Conservation (phyloP, 1,140 invertebrate genomes). For the Oedothorax gibbosus region DNA sequence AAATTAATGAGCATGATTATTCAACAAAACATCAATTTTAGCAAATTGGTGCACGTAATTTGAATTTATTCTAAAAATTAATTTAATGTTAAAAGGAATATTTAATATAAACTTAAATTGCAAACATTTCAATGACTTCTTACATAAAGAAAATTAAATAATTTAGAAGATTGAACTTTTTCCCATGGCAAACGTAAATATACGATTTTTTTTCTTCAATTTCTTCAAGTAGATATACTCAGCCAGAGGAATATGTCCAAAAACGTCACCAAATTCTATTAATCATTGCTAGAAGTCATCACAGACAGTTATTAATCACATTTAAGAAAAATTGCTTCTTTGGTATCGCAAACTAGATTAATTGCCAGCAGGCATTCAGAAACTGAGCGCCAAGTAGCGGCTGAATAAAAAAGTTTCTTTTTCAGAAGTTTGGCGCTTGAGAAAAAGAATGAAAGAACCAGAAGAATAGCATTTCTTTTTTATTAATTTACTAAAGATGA, state of each 20-base stretch:
- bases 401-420: too few relatives aligned
- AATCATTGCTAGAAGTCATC: constrained; percentile 35
- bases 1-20: too few relatives aligned
- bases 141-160: neutral
- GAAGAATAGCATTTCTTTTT: too few relatives aligned
- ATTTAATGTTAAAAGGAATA: neutral
- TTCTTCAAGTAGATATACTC: neutral
- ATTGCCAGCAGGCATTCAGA: constrained; percentile 22
- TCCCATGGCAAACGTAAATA: neutral
- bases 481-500: too few relatives aligned
- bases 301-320: constrained; percentile 43
- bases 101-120: neutral
- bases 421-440: too few relatives aligned
- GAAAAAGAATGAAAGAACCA: too few relatives aligned
- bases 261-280: constrained; percentile 14
- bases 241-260: constrained; percentile 39
- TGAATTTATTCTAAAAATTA: too few relatives aligned
- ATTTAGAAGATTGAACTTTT: neutral
- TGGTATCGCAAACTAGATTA: constrained; percentile 18
- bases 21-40: too few relatives aligned
- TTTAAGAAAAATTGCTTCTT: constrained; percentile 38
- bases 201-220: neutral
- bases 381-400: neutral
- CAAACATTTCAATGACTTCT: neutral
- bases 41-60: too few relatives aligned